Conservation (phyloP, 1,140 invertebrate species). For the Drosophila subpulchrella region DNA sequence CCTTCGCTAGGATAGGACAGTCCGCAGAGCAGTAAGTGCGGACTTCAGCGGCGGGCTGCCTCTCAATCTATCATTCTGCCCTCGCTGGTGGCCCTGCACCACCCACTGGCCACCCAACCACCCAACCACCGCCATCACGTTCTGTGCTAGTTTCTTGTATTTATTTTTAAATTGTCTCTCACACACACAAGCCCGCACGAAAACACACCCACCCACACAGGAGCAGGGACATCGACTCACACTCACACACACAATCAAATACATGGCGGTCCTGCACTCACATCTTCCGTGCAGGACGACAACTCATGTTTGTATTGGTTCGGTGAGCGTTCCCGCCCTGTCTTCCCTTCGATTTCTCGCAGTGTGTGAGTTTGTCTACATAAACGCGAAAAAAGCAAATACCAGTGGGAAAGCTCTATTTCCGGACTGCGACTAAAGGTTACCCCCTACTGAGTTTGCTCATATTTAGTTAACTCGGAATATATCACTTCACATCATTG, state of each 20-base stretch:
- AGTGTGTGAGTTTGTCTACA: conserved; percentile 41
- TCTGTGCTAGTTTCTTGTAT: conserved; percentile 79
- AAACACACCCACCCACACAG: conserved; percentile 3
- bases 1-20: conserved; percentile 17
- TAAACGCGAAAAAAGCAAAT: conserved; percentile 45
- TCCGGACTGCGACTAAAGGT: not conserved
- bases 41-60: conserved; percentile 35
- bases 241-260: conserved; percentile 5
- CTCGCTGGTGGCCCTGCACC: conserved; percentile 51
- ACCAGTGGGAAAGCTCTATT: not conserved
- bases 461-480: not conserved
- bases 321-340: conserved; percentile 57
- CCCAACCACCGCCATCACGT: conserved; percentile 44
- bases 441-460: not conserved
- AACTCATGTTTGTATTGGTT: conserved; percentile 38
- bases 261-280: conserved; percentile 22
- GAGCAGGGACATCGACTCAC: conserved; percentile 11
- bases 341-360: conserved; percentile 29
- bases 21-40: conserved; percentile 36
- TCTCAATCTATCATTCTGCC: conserved; percentile 76
- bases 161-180: conserved; percentile 80
- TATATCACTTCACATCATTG: not conserved
- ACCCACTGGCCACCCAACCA: conserved; percentile 6
- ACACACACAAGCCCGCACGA: conserved; percentile 26
- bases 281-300: conserved; percentile 57